Percentiles rank a stretch among this genome's conserved stretches.
Conservation (phyloP, 2,888 invertebrate genomes). For the Athalia rosae region DNA sequence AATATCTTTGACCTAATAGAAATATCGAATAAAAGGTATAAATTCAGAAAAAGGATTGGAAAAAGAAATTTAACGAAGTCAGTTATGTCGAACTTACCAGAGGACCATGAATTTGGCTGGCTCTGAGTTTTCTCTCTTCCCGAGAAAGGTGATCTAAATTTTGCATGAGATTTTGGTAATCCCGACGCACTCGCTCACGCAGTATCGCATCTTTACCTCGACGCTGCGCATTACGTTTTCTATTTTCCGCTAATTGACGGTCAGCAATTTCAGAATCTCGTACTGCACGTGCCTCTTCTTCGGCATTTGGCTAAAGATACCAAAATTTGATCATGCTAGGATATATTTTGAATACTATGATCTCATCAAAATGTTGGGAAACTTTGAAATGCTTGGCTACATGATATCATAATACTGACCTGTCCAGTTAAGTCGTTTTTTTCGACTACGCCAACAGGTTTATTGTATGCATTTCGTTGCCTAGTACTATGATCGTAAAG, state of each 20-base stretch:
- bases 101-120: conserved; percentile 56
- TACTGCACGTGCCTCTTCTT: conserved; percentile 62
- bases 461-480: conserved; percentile 61
- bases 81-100: conserved; percentile 51
- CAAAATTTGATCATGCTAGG: not conserved
- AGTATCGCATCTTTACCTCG: conserved; percentile 66
- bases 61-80: too few relatives aligned
- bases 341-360: not conserved
- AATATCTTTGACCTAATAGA: conserved; percentile 53
- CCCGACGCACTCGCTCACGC: conserved; percentile 65
- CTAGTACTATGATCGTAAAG: conserved; percentile 65
- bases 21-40: not conserved
- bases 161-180: conserved; percentile 65
- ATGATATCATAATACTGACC: conserved; percentile 52
- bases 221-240: conserved; percentile 58
- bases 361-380: not conserved
- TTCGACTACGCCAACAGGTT: conserved; percentile 65
- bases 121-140: conserved; percentile 65
- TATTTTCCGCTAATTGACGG: conserved; percentile 53
- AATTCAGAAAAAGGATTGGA: not conserved
- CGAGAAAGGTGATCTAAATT: conserved; percentile 61
- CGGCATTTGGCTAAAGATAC: conserved; percentile 63
- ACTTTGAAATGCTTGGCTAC: conserved; percentile 7
- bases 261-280: conserved; percentile 54
- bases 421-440: conserved; percentile 61